Evolutionary conservation across 2,113 vertebrate species (phyloP), one percentile per base, ranked within the genome.

Genomic region (Lynx canadensis): DNA sequence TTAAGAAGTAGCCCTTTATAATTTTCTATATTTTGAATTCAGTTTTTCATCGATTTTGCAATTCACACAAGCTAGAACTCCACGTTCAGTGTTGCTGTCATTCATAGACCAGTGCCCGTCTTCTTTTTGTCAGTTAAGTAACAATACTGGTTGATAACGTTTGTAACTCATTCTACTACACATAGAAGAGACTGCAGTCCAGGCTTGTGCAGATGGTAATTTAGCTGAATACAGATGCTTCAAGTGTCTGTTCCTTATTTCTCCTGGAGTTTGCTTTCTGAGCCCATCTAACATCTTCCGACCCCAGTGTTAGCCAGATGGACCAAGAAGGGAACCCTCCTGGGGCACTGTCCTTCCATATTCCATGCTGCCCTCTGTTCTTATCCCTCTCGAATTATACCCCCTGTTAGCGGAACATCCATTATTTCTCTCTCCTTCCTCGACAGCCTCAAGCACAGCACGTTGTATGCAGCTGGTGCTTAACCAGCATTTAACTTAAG

Each of bases 1-100:
- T 23, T 55, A 52, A 13, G 18, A 63, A 89, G 33, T 63, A 25
- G 15, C 27, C 45, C 9, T 66, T 93, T 38, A 3, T 71, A 31
- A 66, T 66, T 94, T 89, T 57, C 84, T 79, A 0, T 89, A 50
- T 63, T 90, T 94, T 79, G 12, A 48, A 89, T 74, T 92, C 69
- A 89, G 23, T 55, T 92, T 76, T 94, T 60, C 38, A 65, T 85
- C 82, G 8, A 41, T 73, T 86, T 83, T 83, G 27, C 66, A 86
- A 79, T 45, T 84, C 81, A 8, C 50, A 13, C 57, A 15, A 90
- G 65, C n/a, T 33, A 33, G 33, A 38, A 79, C 3, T 82, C 13
- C 29, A 12, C 10, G 12, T 36, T 52, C 14, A 4, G 3, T 3
- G 12, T 66, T 38, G 10, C 13, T 41, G 1, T 90, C 66, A 31